Evolutionary conservation across 1,140 invertebrate genomes (phyloP).

Genomic region (Drosophila kohkoa): DNA sequence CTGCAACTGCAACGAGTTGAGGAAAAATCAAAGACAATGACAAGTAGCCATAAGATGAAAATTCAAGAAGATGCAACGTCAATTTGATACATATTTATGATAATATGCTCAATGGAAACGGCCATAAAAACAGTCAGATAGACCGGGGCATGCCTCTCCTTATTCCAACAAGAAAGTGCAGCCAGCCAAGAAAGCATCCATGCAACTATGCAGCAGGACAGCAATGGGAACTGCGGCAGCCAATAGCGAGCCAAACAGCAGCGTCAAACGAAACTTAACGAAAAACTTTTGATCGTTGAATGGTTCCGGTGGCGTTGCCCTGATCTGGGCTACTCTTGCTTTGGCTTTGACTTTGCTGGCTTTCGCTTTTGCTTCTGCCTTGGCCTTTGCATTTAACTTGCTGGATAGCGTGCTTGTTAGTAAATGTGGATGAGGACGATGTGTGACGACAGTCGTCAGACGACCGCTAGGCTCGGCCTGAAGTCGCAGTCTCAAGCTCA

Average conservation of each 20-base stretch:
- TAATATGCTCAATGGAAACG: constrained; percentile 68
- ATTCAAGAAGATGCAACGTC: constrained; percentile 83
- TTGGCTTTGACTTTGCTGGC: too few species aligned
- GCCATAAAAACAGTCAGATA: constrained; percentile 57
- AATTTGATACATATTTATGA: constrained; percentile 83
- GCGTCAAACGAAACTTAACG: constrained; percentile 63
- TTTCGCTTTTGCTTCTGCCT: background rate
- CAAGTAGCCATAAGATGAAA: constrained; percentile 80
- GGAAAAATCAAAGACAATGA: constrained; percentile 82
- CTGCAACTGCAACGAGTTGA: constrained; percentile 43
- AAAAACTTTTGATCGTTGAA: constrained; percentile 50
- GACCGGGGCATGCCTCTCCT: constrained; percentile 13
- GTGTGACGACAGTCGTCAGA: constrained; percentile 60
- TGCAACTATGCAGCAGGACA: constrained; percentile 5
- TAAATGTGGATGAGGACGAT: constrained; percentile 41
- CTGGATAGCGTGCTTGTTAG: constrained; percentile 62
- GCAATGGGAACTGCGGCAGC: constrained; percentile 10
- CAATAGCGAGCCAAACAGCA: constrained; percentile 39
- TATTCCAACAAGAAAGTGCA: constrained; percentile 18
- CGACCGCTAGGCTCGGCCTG: constrained; percentile 39
- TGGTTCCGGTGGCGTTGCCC: constrained; percentile 61
- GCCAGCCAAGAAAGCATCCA: constrained; percentile 12
- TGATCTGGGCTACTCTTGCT: background rate
- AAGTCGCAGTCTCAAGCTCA: constrained; percentile 38
- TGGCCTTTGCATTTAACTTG: constrained; percentile 7